phyloP scores from a whole-genome alignment of 2,888 invertebrate genomes.

The Anorthoa munda region DNA sequence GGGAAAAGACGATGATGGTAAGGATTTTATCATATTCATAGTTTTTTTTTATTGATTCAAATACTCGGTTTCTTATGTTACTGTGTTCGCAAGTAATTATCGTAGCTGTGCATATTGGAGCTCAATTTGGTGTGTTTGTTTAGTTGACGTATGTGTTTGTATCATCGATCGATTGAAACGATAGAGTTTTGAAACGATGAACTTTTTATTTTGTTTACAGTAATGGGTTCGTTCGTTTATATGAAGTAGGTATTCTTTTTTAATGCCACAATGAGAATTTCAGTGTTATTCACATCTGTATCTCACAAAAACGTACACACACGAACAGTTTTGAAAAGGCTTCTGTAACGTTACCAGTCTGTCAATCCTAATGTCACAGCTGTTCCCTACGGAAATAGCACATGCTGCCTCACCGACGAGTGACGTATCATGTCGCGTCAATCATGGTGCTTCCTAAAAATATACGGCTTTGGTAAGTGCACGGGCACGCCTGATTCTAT shows the following conservation, averaged over 20 bases:
- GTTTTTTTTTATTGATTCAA: background rate
- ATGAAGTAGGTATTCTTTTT: background rate
- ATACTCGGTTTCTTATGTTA: conserved; percentile 11
- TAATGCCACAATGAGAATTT: background rate
- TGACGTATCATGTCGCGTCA: conserved; percentile 1
- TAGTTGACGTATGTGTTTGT: conserved; percentile 9
- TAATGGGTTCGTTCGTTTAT: conserved; percentile 5
- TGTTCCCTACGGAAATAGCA: conserved; percentile 38
- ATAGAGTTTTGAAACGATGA: background rate
- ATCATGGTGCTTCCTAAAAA: conserved; percentile 12
- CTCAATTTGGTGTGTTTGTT: conserved; percentile 15
- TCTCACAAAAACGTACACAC: conserved; percentile 7
- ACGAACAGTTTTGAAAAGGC: conserved; percentile 22
- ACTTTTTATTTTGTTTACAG: conserved; percentile 13
- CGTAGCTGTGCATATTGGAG: conserved; percentile 27
- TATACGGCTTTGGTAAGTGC: conserved; percentile 11
- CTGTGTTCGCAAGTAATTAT: conserved; percentile 36
- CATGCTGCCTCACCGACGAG: conserved; percentile 12
- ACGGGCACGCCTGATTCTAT: no score
- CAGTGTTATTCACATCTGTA: background rate
- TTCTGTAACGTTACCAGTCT: conserved; percentile 35
- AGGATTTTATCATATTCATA: conserved; percentile 47
- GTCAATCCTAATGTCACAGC: conserved; percentile 34
- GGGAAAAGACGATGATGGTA: conserved; percentile 84
- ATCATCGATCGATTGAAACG: conserved; percentile 15